A percentile compares a stretch with the other conserved stretches of the same genome.
Conservation (phyloP, 2,888 invertebrate genomes). For the Nemurella pictetii region DNA sequence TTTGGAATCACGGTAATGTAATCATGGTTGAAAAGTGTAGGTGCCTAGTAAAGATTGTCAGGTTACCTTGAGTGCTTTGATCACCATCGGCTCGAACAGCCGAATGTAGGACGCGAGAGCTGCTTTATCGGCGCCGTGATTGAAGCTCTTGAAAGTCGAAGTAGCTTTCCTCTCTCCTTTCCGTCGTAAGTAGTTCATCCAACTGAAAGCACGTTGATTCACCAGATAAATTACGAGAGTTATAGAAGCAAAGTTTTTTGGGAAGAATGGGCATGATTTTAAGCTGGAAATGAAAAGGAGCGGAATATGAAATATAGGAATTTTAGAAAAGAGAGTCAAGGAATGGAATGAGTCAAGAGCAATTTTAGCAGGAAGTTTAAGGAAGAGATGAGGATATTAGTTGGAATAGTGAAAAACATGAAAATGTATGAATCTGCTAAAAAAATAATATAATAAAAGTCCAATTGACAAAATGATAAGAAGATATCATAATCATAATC, state of each 20-base stretch:
- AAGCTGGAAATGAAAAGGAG: too few species aligned
- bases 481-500: too few species aligned
- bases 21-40: too few species aligned
- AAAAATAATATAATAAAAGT: too few species aligned
- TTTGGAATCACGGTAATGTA: too few species aligned
- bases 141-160: slow-evolving; percentile 54
- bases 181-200: slow-evolving; percentile 40
- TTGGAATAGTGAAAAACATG: neutral
- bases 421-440: neutral
- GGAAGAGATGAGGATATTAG: neutral
- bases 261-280: too few species aligned
- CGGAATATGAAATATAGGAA: neutral
- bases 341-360: too few species aligned
- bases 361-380: too few species aligned
- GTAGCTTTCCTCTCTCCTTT: slow-evolving; percentile 44
- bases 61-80: slow-evolving; percentile 81
- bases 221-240: neutral
- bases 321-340: too few species aligned
- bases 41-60: too few species aligned
- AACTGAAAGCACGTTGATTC: slow-evolving; percentile 34
- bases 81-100: slow-evolving; percentile 93
- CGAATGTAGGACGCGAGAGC: slow-evolving; percentile 79
- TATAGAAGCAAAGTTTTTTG: too few species aligned
- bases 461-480: too few species aligned
- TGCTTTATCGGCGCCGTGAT: slow-evolving; percentile 58